Evolutionary conservation across 2,797 vertebrate genomes (phyloP), one percentile per base, ranked within the genome.

Genomic region (Xiphophorus birchmanni): DNA sequence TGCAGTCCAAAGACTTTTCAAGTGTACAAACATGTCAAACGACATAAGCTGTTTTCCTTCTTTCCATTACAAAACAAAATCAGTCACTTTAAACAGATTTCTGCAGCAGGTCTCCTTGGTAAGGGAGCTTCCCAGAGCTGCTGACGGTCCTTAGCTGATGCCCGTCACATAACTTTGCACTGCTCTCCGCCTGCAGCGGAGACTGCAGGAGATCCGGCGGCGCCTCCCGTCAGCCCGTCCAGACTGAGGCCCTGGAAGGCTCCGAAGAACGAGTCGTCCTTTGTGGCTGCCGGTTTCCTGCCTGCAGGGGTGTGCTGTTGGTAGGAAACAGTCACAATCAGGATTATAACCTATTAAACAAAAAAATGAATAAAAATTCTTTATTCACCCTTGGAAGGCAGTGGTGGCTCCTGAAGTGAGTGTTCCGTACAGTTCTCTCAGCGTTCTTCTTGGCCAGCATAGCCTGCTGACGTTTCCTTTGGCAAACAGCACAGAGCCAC

Each of bases 181-280:
- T 84, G 95, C 72, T 96, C 95, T 60, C 80, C 89, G 0, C 48
- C 81, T 15, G 44, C 76, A 42, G 74, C 23, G 8, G 54, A 63
- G 58, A 29, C 12, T 1, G 58, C 75, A 40, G 92, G 29, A 4
- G 91, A 72, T 42, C 79, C 77, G 1, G 72, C 86, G 0, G 80
- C n/a, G 5, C 84, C 48, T 72, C 94, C 90, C 23, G 90, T 84
- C 45, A 94, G 73, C 32, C 90, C 93, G 0, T 94, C 92, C 85
- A 96, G 93, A 83, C 94, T 95, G 75, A 96, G 93, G 21, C 95
- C 94, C 76, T 94, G 95, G 76, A 96, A 96, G 52, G 95, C 94
- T 76, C 95, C 95, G 13, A 96, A 96, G 75, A 96, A 92, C 26
- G 94, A 94, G 2, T 95, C 86, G 0, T 95, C 92, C 69, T 94